These are phyloP conservation scores for Strix aluco DNA, from an alignment of 2,113 vertebrate species.

Conservation along the genomic window DNA sequence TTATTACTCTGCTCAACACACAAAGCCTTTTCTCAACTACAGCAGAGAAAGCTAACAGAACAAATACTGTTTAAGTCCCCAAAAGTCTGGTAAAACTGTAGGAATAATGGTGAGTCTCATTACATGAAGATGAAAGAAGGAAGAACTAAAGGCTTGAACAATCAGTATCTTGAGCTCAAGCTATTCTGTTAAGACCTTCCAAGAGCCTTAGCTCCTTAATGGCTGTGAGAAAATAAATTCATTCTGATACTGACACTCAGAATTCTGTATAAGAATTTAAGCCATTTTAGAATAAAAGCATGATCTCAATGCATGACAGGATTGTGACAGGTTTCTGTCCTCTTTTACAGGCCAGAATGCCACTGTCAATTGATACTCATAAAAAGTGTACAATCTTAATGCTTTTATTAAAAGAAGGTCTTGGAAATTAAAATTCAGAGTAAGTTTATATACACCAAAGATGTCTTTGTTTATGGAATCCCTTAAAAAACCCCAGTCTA, in stretches of 20 bases:
- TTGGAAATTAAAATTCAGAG: not conserved
- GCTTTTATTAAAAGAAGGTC: not conserved
- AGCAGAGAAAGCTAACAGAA: not conserved
- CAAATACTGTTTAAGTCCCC: not conserved
- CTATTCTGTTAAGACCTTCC: not conserved
- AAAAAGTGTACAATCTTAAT: not conserved
- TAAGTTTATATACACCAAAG: not conserved
- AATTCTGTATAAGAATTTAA: not conserved
- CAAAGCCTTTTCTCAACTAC: not conserved
- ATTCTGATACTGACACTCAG: not conserved
- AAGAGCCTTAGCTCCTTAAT: not conserved
- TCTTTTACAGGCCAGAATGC: not conserved
- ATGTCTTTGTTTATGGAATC: not conserved
- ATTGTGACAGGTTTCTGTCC: not conserved
- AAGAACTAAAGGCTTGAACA: not conserved
- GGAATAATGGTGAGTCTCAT: not conserved
- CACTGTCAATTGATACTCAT: not conserved
- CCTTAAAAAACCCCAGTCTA: not conserved
- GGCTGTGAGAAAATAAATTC: not conserved
- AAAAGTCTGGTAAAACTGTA: conserved; percentile 6
- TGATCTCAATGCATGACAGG: accelerated
- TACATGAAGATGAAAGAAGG: not conserved
- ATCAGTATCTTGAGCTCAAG: not conserved
- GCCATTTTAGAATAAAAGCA: not conserved
- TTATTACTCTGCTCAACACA: conserved; percentile 4